These are phyloP conservation scores for Cantharis lateralis DNA, from an alignment of 2,888 invertebrate species.

Conservation along the genomic window DNA sequence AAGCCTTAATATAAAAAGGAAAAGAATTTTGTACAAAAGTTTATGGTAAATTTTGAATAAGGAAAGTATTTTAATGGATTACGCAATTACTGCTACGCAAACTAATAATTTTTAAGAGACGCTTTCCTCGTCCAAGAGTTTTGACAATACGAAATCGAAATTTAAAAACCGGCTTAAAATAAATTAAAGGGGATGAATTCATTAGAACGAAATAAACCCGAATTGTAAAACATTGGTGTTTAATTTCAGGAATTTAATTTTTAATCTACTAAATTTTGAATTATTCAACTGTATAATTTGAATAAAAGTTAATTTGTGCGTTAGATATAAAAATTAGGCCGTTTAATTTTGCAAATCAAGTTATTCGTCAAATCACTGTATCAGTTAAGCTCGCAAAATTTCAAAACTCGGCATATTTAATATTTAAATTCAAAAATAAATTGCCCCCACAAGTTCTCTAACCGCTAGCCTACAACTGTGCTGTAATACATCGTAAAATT, in stretches of 20 bases:
- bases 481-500: too few species aligned
- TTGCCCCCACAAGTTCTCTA: too few species aligned
- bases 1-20: constrained; percentile 10
- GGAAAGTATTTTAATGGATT: constrained; percentile 16
- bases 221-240: not conserved
- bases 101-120: not conserved
- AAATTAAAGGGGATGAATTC: constrained; percentile 1
- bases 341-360: not conserved
- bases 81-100: constrained; percentile 16
- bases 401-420: too few species aligned
- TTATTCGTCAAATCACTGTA: not conserved
- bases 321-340: not conserved
- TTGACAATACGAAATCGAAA: constrained; percentile 8
- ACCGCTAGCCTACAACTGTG: too few species aligned
- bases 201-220: not conserved
- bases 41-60: constrained; percentile 8
- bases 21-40: constrained; percentile 4
- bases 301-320: not conserved
- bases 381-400: not conserved
- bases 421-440: too few species aligned
- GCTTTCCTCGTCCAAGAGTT: not conserved
- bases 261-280: not conserved
- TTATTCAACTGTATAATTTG: not conserved
- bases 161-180: not conserved
- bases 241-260: not conserved